Percentiles rank a stretch among this genome's conserved stretches.
phyloP scores from a whole-genome alignment of 2,888 invertebrate genomes.

The Ligdia adustata region DNA sequence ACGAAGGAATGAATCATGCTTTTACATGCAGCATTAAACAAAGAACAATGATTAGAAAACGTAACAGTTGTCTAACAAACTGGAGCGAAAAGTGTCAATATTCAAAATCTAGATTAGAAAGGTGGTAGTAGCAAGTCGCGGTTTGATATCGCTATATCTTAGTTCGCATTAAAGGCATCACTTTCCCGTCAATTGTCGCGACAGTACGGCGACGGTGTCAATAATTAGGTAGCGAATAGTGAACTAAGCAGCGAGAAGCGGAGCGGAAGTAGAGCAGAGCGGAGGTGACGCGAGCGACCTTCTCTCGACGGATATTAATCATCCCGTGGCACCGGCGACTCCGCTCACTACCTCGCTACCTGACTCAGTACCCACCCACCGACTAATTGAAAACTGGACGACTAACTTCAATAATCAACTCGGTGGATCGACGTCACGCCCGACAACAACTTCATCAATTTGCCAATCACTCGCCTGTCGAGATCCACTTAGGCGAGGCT shows the following conservation, averaged over 20 bases:
- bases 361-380: conserved; percentile 22
- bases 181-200: not conserved
- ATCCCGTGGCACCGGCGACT: conserved; percentile 59
- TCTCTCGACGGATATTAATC: conserved; percentile 80
- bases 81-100: too few species aligned
- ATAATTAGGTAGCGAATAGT: too few species aligned
- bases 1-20: too few species aligned
- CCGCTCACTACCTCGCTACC: conserved; percentile 25
- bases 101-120: too few species aligned
- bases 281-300: conserved; percentile 80
- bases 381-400: conserved; percentile 60
- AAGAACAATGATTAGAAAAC: too few species aligned
- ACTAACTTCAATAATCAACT: conserved; percentile 38
- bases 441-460: conserved; percentile 36
- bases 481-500: conserved; percentile 30
- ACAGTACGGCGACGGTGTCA: conserved; percentile 11
- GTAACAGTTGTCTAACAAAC: too few species aligned
- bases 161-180: not conserved
- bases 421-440: conserved; percentile 33
- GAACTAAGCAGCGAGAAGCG: conserved; percentile 24
- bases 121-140: too few species aligned
- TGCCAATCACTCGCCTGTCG: conserved; percentile 33
- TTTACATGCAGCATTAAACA: too few species aligned
- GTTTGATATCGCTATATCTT: not conserved
- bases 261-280: conserved; percentile 70